phyloP scores from a whole-genome alignment of 2,888 invertebrate species.

The Resseliella maxima region DNA sequence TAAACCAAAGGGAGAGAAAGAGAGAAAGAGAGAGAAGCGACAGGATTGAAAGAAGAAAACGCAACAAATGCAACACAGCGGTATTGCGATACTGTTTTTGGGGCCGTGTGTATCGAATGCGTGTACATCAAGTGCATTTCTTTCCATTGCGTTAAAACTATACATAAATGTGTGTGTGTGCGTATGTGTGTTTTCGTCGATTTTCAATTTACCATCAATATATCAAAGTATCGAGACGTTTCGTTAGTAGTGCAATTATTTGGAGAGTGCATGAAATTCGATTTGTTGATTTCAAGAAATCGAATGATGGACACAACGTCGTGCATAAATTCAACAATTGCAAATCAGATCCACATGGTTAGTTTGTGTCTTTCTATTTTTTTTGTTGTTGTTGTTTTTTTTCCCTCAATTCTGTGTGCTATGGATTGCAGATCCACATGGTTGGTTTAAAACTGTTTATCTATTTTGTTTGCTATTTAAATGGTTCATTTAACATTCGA shows the following conservation, averaged over 20 bases:
- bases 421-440: neutral
- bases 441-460: neutral
- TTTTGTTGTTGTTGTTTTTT: too few relatives aligned
- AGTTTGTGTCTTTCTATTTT: too few relatives aligned
- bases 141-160: too few relatives aligned
- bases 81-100: too few relatives aligned
- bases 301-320: slow-evolving; percentile 27
- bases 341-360: neutral
- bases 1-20: neutral
- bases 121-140: too few relatives aligned
- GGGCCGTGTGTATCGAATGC: too few relatives aligned
- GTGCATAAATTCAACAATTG: neutral
- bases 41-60: too few relatives aligned
- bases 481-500: slow-evolving; percentile 24
- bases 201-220: neutral
- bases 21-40: neutral
- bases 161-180: too few relatives aligned
- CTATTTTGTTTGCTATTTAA: neutral
- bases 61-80: too few relatives aligned
- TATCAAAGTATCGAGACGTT: neutral
- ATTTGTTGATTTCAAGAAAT: neutral
- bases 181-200: too few relatives aligned
- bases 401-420: too few relatives aligned
- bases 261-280: neutral
- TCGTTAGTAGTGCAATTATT: slow-evolving; percentile 27